phyloP scores from a whole-genome alignment of 1,140 invertebrate genomes.

The Drosophila dunni region DNA sequence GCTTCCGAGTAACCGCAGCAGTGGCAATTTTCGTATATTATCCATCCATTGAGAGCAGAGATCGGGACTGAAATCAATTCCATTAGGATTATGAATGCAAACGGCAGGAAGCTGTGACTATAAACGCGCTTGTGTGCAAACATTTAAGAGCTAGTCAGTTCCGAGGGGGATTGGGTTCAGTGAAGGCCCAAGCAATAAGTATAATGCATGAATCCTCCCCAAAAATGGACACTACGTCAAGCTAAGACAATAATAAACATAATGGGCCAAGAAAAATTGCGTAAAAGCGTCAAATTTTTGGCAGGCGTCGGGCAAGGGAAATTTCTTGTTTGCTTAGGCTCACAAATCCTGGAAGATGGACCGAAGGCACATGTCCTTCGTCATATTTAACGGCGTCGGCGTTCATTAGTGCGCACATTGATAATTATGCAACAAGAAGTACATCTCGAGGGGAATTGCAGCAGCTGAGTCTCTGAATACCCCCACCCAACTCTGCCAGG shows the following conservation, averaged over 20 bases:
- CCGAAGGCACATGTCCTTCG: slow-evolving; percentile 52
- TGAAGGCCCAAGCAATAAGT: slow-evolving; percentile 63
- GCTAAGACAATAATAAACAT: slow-evolving; percentile 78
- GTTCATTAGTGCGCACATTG: slow-evolving; percentile 72
- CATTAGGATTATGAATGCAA: slow-evolving; percentile 83
- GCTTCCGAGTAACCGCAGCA: slow-evolving; percentile 63
- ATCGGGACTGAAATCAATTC: slow-evolving; percentile 68
- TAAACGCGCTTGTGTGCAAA: slow-evolving; percentile 83
- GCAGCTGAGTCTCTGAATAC: slow-evolving; percentile 59
- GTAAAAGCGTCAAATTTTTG: slow-evolving; percentile 57
- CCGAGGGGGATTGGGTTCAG: not conserved
- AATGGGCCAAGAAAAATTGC: slow-evolving; percentile 72
- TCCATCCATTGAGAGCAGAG: slow-evolving; percentile 58
- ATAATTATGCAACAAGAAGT: slow-evolving; percentile 71
- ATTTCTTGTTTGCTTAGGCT: slow-evolving; percentile 29
- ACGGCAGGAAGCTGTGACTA: slow-evolving; percentile 72
- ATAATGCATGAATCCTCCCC: slow-evolving; percentile 60
- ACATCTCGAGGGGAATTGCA: slow-evolving; percentile 33
- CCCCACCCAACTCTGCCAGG: too few relatives aligned
- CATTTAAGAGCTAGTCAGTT: slow-evolving; percentile 55
- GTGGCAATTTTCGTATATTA: slow-evolving; percentile 71
- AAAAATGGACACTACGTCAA: slow-evolving; percentile 23
- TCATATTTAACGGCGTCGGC: slow-evolving; percentile 69
- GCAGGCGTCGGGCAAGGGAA: slow-evolving; percentile 25
- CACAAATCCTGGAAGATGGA: slow-evolving; percentile 42